Conservation (phyloP, 2,888 invertebrate genomes). For the Melanostoma mellinum region DNA sequence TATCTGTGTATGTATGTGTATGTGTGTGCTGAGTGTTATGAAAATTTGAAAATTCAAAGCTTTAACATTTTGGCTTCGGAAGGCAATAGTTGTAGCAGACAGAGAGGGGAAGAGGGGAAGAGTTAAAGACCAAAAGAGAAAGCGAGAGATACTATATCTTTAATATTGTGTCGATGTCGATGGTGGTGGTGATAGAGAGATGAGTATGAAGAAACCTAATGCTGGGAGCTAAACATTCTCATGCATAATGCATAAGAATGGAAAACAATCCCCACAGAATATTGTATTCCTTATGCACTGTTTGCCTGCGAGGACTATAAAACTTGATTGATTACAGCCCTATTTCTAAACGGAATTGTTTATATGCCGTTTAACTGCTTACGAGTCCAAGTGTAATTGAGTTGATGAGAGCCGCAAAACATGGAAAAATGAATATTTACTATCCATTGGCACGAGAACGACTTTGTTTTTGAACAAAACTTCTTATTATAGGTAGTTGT, state of each 20-base stretch:
- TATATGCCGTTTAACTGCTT: conserved; percentile 63
- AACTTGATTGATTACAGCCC: conserved; percentile 69
- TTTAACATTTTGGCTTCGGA: conserved; percentile 39
- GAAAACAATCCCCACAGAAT: conserved; percentile 55
- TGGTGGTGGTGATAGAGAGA: not conserved
- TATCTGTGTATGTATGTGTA: not conserved
- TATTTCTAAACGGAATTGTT: conserved; percentile 66
- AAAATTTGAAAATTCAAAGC: conserved; percentile 30
- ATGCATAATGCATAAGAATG: conserved; percentile 67
- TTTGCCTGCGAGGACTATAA: conserved; percentile 62
- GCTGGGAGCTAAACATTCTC: conserved; percentile 58
- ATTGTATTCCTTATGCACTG: conserved; percentile 35
- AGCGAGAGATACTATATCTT: too few species aligned
- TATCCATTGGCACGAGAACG: too few species aligned
- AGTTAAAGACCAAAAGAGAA: not conserved
- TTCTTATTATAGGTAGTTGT: too few species aligned
- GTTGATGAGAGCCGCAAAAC: conserved; percentile 50
- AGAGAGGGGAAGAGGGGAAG: not conserved
- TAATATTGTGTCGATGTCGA: not conserved
- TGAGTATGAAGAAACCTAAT: conserved; percentile 6
- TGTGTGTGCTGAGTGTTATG: conserved; percentile 32
- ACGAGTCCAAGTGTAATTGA: conserved; percentile 61
- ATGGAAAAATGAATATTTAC: not conserved
- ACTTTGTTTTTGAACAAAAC: too few species aligned
- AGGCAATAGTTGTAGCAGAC: conserved; percentile 23